phyloP scores from a whole-genome alignment of 2,797 vertebrate species.

The Ispidina lecontei region DNA sequence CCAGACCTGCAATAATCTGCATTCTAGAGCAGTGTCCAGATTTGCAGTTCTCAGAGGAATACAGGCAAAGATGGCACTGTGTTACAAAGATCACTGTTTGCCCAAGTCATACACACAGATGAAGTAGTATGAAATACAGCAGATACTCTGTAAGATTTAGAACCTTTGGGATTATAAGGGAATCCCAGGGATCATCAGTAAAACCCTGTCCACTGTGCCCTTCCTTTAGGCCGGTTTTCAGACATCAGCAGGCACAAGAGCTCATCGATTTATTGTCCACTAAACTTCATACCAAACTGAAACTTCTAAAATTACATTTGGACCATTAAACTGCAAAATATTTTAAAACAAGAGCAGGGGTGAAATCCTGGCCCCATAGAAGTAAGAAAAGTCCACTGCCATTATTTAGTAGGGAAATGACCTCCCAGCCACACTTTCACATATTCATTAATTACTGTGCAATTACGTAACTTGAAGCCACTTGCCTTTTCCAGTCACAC shows the following conservation, averaged over 20 bases:
- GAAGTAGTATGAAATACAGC: constrained; percentile 38
- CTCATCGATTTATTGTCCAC: not conserved
- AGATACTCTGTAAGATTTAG: constrained; percentile 36
- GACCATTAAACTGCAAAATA: not conserved
- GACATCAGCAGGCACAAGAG: not conserved
- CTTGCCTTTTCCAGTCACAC: not conserved
- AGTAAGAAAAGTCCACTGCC: not conserved
- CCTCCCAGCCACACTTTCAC: not conserved
- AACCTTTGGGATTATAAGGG: not conserved
- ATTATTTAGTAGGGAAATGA: not conserved
- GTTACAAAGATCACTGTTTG: constrained; percentile 34
- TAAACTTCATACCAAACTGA: not conserved
- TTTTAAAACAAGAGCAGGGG: not conserved
- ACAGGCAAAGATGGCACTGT: not conserved
- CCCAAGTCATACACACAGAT: not conserved
- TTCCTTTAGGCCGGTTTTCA: constrained; percentile 22
- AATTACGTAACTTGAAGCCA: not conserved
- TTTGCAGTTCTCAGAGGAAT: constrained; percentile 42
- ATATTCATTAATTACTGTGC: not conserved
- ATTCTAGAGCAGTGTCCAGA: constrained; percentile 12
- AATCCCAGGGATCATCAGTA: constrained; percentile 54
- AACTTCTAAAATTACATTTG: not conserved
- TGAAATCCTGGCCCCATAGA: not conserved
- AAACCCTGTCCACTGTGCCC: constrained; percentile 7
- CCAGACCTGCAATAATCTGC: not conserved